Percentiles rank a stretch among this genome's conserved stretches.
Conservation (phyloP, 2,888 invertebrate genomes). For the Merodon equestris region DNA sequence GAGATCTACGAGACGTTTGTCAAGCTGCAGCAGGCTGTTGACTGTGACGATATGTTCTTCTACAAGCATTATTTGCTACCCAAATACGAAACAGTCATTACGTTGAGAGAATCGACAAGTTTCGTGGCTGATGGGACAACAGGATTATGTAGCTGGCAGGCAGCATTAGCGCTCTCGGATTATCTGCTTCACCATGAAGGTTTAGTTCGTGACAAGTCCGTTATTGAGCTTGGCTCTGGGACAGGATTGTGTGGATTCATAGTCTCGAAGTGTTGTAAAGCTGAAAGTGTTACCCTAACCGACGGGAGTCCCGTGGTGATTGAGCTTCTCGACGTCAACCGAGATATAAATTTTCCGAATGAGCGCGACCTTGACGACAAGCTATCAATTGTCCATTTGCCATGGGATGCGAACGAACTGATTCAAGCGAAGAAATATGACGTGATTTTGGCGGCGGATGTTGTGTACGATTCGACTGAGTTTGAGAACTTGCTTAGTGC, state of each 20-base stretch:
- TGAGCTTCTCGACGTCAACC: constrained; percentile 82
- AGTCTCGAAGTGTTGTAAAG: constrained; percentile 82
- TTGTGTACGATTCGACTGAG: constrained; percentile 81
- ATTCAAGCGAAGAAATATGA: constrained; percentile 76
- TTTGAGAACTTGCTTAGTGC: constrained; percentile 79
- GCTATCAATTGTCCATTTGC: constrained; percentile 71
- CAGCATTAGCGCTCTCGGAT: constrained; percentile 85
- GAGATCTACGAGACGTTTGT: constrained; percentile 83
- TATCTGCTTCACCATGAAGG: constrained; percentile 83
- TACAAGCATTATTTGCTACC: constrained; percentile 83
- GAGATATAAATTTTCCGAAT: constrained; percentile 81
- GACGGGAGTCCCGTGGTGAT: constrained; percentile 86
- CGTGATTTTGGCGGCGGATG: constrained; percentile 82
- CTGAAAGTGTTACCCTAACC: constrained; percentile 82
- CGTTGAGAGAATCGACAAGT: constrained; percentile 85
- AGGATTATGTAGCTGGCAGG: constrained; percentile 90
- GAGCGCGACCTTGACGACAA: constrained; percentile 3
- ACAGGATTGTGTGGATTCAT: constrained; percentile 86
- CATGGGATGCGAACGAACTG: constrained; percentile 79
- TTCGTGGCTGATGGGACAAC: constrained; percentile 89
- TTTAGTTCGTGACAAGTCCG: constrained; percentile 80
- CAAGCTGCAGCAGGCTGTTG: constrained; percentile 78
- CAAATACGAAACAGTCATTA: constrained; percentile 79
- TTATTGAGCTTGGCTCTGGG: constrained; percentile 89
- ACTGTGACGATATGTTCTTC: constrained; percentile 77